Percentiles rank a stretch among this genome's conserved stretches.
phyloP scores from a whole-genome alignment of 2,888 invertebrate genomes.

The Harpalus rufipes region DNA sequence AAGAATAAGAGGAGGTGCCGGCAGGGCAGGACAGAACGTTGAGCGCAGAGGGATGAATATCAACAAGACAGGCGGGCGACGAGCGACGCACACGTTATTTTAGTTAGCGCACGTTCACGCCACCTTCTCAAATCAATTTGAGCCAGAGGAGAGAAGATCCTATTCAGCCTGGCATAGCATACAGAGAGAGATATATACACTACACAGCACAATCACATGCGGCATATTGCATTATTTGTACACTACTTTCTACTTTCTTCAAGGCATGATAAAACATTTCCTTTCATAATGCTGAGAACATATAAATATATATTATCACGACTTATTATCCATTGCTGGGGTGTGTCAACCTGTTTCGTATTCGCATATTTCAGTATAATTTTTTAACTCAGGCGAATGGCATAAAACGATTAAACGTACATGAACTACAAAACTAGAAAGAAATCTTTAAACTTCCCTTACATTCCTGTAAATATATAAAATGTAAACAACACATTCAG shows the following conservation, averaged over 20 bases:
- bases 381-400: too few relatives aligned
- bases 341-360: too few relatives aligned
- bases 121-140: not conserved
- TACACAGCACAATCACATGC: not conserved
- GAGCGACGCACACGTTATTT: slow-evolving; percentile 24
- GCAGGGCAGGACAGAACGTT: not conserved
- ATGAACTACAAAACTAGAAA: too few relatives aligned
- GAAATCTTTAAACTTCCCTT: too few relatives aligned
- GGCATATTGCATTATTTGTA: not conserved
- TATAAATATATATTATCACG: too few relatives aligned
- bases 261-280: not conserved
- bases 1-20: slow-evolving; percentile 11
- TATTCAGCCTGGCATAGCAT: not conserved
- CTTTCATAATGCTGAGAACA: not conserved
- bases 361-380: too few relatives aligned
- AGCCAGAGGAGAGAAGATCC: not conserved
- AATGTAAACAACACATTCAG: too few relatives aligned
- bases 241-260: not conserved
- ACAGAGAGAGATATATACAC: too few relatives aligned
- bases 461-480: too few relatives aligned
- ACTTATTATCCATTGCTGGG: too few relatives aligned
- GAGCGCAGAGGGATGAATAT: slow-evolving; percentile 34
- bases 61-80: slow-evolving; percentile 8
- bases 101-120: slow-evolving; percentile 38
- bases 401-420: too few relatives aligned